A percentile compares a stretch with the other conserved stretches of the same genome.
These are phyloP conservation scores for Dasypolia templi DNA, from an alignment of 2,888 invertebrate genomes.

Conservation along the genomic window DNA sequence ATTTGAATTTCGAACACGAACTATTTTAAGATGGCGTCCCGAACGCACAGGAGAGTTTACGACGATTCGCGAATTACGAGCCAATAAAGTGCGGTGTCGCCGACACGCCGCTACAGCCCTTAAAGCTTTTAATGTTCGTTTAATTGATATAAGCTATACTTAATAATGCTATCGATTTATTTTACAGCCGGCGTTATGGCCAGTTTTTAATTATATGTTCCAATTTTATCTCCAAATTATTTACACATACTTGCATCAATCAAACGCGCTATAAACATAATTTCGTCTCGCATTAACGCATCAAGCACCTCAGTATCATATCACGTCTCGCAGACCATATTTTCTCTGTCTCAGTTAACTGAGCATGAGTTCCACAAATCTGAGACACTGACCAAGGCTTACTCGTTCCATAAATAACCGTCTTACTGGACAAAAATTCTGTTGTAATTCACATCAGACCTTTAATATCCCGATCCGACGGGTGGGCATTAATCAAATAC, in stretches of 20 bases:
- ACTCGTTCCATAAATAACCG: conserved; percentile 84
- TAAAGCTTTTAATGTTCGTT: conserved; percentile 78
- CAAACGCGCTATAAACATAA: conserved; percentile 51
- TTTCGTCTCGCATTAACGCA: conserved; percentile 39
- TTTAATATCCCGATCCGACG: conserved; percentile 83
- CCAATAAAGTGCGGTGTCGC: conserved; percentile 80
- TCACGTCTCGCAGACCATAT: conserved; percentile 40
- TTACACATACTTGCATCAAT: conserved; percentile 57
- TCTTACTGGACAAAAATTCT: conserved; percentile 85
- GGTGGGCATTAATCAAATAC: conserved; percentile 87
- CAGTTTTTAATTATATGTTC: conserved; percentile 64
- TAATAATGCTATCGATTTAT: conserved; percentile 69
- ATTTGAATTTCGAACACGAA: conserved; percentile 75
- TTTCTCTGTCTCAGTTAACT: conserved; percentile 46
- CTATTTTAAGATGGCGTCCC: conserved; percentile 83
- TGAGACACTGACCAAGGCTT: conserved; percentile 71
- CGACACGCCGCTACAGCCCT: conserved; percentile 77
- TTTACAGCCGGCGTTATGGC: conserved; percentile 60
- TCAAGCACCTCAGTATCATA: conserved; percentile 37
- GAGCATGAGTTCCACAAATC: conserved; percentile 68
- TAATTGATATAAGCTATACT: conserved; percentile 79
- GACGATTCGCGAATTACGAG: conserved; percentile 82
- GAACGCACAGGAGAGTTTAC: conserved; percentile 78
- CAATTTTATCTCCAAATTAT: conserved; percentile 60
- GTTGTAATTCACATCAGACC: conserved; percentile 87